phyloP scores from a whole-genome alignment of 2,888 invertebrate genomes.

The Mesodorylaimus sp. region DNA sequence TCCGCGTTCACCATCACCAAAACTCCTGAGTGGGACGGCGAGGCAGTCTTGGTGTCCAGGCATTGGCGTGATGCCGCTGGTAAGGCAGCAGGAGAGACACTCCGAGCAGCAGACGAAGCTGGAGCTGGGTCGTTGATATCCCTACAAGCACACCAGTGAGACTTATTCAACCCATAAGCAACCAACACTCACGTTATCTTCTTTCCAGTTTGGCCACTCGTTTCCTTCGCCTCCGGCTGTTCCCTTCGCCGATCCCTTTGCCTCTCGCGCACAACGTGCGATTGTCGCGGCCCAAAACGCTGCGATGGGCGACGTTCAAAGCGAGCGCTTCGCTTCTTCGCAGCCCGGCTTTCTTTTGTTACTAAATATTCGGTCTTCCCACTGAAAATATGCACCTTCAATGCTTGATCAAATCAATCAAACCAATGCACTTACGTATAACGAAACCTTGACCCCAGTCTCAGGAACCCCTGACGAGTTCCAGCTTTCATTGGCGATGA shows the following conservation, averaged over 20 bases:
- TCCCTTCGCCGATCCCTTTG: background rate
- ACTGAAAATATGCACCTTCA: slow-evolving; percentile 35
- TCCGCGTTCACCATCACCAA: no score
- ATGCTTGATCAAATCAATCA: slow-evolving; percentile 6
- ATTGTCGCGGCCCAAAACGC: slow-evolving; percentile 75
- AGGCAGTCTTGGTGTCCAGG: no score
- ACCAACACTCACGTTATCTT: background rate
- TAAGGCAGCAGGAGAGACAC: no score
- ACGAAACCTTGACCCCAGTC: slow-evolving; percentile 93
- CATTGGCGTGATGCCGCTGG: no score
- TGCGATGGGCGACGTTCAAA: slow-evolving; percentile 92
- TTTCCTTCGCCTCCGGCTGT: background rate
- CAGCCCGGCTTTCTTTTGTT: slow-evolving; percentile 16
- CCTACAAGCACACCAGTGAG: no score
- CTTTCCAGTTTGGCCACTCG: background rate
- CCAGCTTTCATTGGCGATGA: slow-evolving; percentile 45
- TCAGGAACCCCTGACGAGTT: slow-evolving; percentile 80
- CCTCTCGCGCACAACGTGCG: slow-evolving; percentile 44
- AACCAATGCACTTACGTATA: slow-evolving; percentile 40
- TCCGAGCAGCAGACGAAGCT: no score
- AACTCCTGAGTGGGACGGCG: no score
- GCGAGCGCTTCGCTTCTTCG: slow-evolving; percentile 52
- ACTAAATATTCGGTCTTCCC: slow-evolving; percentile 77
- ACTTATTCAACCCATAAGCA: no score
- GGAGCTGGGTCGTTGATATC: no score